These are phyloP conservation scores for Sebastes diploproa DNA, from an alignment of 2,797 vertebrate genomes.

Conservation along the genomic window DNA sequence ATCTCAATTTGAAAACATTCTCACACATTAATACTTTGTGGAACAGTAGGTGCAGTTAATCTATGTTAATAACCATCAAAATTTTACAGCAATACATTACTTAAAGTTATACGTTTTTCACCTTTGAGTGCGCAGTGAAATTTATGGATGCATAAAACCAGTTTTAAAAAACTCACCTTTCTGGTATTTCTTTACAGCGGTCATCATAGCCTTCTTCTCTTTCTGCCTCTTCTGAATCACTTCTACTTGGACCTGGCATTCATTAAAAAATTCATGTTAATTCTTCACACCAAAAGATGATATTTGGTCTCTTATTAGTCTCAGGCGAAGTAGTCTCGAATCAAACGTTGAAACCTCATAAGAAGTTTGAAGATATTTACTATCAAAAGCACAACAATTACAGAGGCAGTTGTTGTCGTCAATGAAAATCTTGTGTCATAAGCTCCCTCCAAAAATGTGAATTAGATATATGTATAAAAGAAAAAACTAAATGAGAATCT, in stretches of 20 bases:
- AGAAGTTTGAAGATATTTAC: not conserved
- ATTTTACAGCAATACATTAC: not conserved
- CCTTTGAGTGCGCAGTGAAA: not conserved
- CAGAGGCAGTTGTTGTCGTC: too few relatives aligned
- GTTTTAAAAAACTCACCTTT: conserved; percentile 83
- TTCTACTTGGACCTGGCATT: conserved; percentile 90
- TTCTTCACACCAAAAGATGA: not conserved
- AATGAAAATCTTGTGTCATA: too few relatives aligned
- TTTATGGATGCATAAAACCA: not conserved
- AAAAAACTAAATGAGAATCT: too few relatives aligned
- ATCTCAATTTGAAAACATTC: not conserved
- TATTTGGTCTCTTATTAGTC: not conserved
- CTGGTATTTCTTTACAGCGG: conserved; percentile 95
- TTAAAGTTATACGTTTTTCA: not conserved
- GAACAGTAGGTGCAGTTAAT: not conserved
- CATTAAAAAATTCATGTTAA: not conserved
- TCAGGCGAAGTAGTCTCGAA: not conserved
- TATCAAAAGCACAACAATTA: too few relatives aligned
- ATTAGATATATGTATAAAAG: too few relatives aligned
- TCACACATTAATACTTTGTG: not conserved
- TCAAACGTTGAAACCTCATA: not conserved
- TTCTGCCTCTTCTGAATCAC: conserved; percentile 96
- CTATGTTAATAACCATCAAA: not conserved
- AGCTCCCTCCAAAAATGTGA: too few relatives aligned
- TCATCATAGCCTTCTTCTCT: conserved; percentile 94